Conservation (phyloP, 2,113 vertebrate species). For the Caretta caretta region DNA sequence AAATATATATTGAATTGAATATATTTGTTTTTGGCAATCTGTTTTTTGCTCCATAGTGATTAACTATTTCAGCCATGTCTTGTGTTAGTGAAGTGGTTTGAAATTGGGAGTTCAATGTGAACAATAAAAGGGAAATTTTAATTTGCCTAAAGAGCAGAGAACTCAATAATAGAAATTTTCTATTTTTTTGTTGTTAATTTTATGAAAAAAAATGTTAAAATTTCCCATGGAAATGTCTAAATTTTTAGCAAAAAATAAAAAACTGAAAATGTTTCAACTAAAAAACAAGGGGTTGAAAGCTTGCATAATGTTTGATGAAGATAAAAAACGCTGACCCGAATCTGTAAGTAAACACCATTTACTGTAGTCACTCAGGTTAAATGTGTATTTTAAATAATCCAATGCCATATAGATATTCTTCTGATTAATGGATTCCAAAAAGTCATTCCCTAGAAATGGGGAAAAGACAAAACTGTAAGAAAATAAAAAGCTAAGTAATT, state of each 20-base stretch:
- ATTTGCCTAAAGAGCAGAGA: neutral
- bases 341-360: neutral
- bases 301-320: neutral
- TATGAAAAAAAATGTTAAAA: neutral
- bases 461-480: neutral
- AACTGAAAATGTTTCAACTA: neutral
- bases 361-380: neutral
- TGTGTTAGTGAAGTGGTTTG: neutral
- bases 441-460: neutral
- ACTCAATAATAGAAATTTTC: neutral
- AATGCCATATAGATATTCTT: neutral
- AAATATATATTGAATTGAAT: neutral
- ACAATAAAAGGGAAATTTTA: neutral
- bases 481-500: neutral
- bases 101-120: neutral
- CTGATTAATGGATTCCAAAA: neutral
- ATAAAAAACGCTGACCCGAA: neutral
- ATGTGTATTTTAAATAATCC: neutral
- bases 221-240: neutral
- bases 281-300: neutral
- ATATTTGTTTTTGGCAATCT: neutral
- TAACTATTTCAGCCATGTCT: neutral
- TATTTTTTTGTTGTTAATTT: neutral
- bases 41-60: neutral
- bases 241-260: neutral